These are phyloP conservation scores for Apocrypta bakeri DNA, from an alignment of 1,140 invertebrate genomes.

Conservation along the genomic window DNA sequence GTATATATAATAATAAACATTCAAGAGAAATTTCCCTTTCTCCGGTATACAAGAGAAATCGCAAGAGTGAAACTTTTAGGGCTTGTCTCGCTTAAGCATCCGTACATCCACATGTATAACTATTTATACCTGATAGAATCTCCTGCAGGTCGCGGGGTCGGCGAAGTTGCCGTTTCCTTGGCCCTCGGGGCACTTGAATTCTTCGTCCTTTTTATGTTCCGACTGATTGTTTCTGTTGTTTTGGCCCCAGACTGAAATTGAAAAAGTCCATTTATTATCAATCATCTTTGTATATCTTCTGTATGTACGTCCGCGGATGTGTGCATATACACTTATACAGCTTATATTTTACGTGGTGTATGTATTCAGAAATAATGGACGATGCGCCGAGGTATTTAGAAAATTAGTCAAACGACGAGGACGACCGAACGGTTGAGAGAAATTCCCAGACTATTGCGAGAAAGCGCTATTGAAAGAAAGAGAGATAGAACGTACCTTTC, in stretches of 20 bases:
- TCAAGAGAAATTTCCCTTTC: neutral
- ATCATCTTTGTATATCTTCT: too few relatives aligned
- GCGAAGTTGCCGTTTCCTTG: slow-evolving; percentile 92
- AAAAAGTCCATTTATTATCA: neutral
- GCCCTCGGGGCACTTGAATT: slow-evolving; percentile 83
- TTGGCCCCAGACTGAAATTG: slow-evolving; percentile 62
- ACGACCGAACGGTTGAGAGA: slow-evolving; percentile 20
- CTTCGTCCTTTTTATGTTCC: slow-evolving; percentile 78
- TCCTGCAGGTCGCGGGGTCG: slow-evolving; percentile 89
- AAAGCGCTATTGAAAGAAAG: neutral
- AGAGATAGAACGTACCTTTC: neutral
- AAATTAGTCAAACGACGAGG: slow-evolving; percentile 22
- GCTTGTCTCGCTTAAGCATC: neutral
- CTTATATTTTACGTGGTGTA: too few relatives aligned
- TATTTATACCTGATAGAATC: slow-evolving; percentile 92
- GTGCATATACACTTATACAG: too few relatives aligned
- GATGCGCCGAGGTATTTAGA: neutral
- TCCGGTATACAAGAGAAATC: neutral
- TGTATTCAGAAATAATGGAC: neutral
- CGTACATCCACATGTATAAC: slow-evolving; percentile 18
- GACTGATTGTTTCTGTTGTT: slow-evolving; percentile 66
- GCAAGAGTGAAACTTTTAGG: neutral
- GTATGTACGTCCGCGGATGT: too few relatives aligned
- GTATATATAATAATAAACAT: neutral
- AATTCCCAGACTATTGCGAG: slow-evolving; percentile 32